A percentile compares a stretch with the other conserved stretches of the same genome.
These are phyloP conservation scores for Coenonympha glycerion DNA, from an alignment of 2,888 invertebrate genomes.

Conservation along the genomic window DNA sequence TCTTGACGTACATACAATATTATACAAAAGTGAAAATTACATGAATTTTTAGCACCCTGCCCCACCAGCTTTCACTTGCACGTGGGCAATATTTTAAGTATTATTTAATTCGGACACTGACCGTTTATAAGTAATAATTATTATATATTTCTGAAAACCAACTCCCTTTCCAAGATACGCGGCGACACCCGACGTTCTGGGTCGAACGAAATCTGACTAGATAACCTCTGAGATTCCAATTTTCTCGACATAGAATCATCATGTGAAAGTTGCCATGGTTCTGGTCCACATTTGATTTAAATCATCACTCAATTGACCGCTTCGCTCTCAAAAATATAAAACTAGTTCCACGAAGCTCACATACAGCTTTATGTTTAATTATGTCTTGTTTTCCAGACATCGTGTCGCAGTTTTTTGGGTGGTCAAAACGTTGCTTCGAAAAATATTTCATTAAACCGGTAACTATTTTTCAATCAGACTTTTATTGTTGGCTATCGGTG, in stretches of 20 bases:
- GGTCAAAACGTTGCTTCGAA: constrained; percentile 18
- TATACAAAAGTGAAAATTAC: constrained; percentile 40
- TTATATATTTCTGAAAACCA: constrained; percentile 29
- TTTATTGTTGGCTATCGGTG: constrained; percentile 33
- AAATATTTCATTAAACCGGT: constrained; percentile 16
- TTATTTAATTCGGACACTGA: constrained; percentile 62
- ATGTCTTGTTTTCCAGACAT: constrained; percentile 24
- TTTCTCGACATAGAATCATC: constrained; percentile 41
- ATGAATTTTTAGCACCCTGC: constrained; percentile 40
- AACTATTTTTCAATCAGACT: constrained; percentile 25
- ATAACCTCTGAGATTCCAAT: constrained; percentile 37
- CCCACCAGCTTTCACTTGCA: constrained; percentile 53
- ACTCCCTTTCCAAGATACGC: constrained; percentile 43
- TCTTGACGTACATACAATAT: constrained; percentile 41
- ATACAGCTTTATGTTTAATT: constrained; percentile 26
- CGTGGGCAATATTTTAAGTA: constrained; percentile 52
- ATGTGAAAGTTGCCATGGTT: constrained; percentile 60
- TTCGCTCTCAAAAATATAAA: constrained; percentile 44
- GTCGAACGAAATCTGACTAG: constrained; percentile 35
- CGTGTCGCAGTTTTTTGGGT: constrained; percentile 23
- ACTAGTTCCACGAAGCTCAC: constrained; percentile 40
- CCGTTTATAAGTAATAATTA: no score
- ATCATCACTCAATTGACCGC: constrained; percentile 41
- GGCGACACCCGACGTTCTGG: constrained; percentile 36
- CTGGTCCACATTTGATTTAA: constrained; percentile 48